A percentile compares a stretch with the other conserved stretches of the same genome.
phyloP scores from a whole-genome alignment of 2,888 invertebrate species.

The Cerceris rybyensis region DNA sequence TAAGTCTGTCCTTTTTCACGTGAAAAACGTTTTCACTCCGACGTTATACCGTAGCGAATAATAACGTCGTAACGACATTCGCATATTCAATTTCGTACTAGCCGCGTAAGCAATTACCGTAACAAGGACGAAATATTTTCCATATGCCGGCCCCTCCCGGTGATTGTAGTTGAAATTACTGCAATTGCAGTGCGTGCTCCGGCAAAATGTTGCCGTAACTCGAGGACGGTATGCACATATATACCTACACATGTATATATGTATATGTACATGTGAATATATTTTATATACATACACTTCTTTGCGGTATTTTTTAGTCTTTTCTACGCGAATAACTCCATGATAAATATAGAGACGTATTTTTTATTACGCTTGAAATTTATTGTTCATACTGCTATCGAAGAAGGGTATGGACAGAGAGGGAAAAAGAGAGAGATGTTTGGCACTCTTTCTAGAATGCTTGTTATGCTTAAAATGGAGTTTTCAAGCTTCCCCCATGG shows the following conservation, averaged over 20 bases:
- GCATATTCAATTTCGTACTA: conserved; percentile 27
- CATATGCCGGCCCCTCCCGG: conserved; percentile 22
- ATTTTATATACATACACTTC: conserved; percentile 10
- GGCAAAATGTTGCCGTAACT: background rate
- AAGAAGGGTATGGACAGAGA: conserved; percentile 10
- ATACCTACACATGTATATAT: conserved; percentile 6
- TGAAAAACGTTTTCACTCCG: conserved; percentile 21
- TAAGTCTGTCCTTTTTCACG: conserved; percentile 1
- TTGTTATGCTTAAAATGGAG: conserved; percentile 3
- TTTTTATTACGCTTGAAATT: conserved; percentile 41
- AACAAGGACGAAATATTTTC: conserved; percentile 44
- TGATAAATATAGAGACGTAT: conserved; percentile 42
- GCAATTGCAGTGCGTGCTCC: conserved; percentile 24
- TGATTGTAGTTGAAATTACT: conserved; percentile 43
- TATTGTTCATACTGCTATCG: conserved; percentile 36
- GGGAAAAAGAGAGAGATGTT: conserved; percentile 16
- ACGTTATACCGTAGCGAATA: conserved; percentile 13
- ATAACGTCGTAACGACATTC: conserved; percentile 19
- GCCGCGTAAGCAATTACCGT: conserved; percentile 36
- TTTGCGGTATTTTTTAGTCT: background rate
- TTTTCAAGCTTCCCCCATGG: conserved; percentile 1
- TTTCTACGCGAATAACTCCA: conserved; percentile 25
- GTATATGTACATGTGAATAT: background rate
- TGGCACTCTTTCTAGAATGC: conserved; percentile 7
- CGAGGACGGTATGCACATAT: conserved; percentile 12